Base-by-base conservation (phyloP, 2,888 invertebrate species). In the Linhomoeus sp. region DNA sequence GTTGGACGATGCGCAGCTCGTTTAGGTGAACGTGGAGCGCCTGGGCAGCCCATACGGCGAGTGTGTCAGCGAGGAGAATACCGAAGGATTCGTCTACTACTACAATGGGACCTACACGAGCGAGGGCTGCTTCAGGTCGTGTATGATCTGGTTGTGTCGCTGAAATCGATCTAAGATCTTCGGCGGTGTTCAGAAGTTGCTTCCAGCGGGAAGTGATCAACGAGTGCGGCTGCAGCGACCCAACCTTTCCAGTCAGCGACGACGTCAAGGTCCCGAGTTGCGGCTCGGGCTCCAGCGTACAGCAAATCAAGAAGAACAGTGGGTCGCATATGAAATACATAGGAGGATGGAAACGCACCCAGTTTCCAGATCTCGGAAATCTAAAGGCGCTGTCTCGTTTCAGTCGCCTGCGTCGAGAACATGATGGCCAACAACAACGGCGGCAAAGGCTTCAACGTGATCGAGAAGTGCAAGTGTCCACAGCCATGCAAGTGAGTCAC, bases 81-180 rank as follows among this genome's bases (percentile, higher is more conserved):
- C n/a, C n/a, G n/a, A n/a, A n/a, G n/a, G n/a, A n/a, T n/a, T n/a
- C 1, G 48, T 50, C 24, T 48, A 52, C 22, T 52, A 56, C 45
- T 56, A 52, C 47, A 52, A 46, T 14, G 55, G 55, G 17, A 47
- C 47, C 12, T 56, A 56, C 43, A 20, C 12, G 49, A 60, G 62
- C 29, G 58, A 65, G 51, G 63, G 66, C 1, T 68, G 68, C 51
- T 55, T 64, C 46, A 64, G 66, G 47, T 61, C 62, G 14, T 68
- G 68, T 51, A 12, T 33, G 33, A n/a, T n/a, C n/a, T n/a, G n/a
- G n/a, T n/a, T n/a, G n/a, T n/a, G n/a, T n/a, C 7, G 14, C 7
- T 9, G 19, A 15, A 38, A 15, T 38, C 12, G 5, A 38, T 33
- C 15, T 12, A 33, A 33, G 9, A 33, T 33, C 38, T 38, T 38